phyloP scores from a whole-genome alignment of 2,797 vertebrate species.

The Melanogrammus aeglefinus region DNA sequence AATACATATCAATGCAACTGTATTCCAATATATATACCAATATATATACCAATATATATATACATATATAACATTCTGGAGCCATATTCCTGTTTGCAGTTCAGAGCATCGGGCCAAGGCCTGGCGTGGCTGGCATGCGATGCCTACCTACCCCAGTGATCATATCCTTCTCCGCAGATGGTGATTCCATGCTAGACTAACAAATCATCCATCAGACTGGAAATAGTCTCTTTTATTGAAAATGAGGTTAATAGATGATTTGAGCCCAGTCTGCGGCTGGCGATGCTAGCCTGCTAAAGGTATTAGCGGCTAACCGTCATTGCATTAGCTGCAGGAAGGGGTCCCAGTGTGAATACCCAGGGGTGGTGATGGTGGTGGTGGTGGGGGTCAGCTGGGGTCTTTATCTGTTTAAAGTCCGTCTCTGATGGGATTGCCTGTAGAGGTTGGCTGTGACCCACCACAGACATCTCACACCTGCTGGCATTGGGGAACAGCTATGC shows the following conservation, averaged over 20 bases:
- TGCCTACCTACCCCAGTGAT: constrained; percentile 68
- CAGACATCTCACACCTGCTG: constrained; percentile 79
- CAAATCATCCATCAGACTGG: constrained; percentile 75
- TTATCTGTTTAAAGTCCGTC: constrained; percentile 81
- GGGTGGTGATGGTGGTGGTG: constrained; percentile 23
- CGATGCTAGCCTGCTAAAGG: constrained; percentile 63
- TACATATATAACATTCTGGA: constrained; percentile 30
- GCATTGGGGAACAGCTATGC: constrained; percentile 68
- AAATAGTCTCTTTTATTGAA: constrained; percentile 80
- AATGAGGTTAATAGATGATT: constrained; percentile 85
- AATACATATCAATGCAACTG: too few relatives aligned
- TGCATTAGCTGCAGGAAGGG: constrained; percentile 40
- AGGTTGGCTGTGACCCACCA: constrained; percentile 82
- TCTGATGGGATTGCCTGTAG: constrained; percentile 84
- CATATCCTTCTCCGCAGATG: constrained; percentile 74
- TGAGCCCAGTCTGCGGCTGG: constrained; percentile 70
- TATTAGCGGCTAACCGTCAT: constrained; percentile 67
- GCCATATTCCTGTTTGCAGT: constrained; percentile 32
- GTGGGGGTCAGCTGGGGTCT: constrained; percentile 71
- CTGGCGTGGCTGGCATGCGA: constrained; percentile 71
- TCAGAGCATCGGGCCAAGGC: constrained; percentile 31
- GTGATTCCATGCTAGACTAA: constrained; percentile 71
- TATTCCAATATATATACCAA: too few relatives aligned
- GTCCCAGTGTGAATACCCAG: constrained; percentile 40
- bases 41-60: too few relatives aligned